phyloP scores from a whole-genome alignment of 37 sponge, comb jelly and placozoan species.

The Trichoplax adhaerens region DNA sequence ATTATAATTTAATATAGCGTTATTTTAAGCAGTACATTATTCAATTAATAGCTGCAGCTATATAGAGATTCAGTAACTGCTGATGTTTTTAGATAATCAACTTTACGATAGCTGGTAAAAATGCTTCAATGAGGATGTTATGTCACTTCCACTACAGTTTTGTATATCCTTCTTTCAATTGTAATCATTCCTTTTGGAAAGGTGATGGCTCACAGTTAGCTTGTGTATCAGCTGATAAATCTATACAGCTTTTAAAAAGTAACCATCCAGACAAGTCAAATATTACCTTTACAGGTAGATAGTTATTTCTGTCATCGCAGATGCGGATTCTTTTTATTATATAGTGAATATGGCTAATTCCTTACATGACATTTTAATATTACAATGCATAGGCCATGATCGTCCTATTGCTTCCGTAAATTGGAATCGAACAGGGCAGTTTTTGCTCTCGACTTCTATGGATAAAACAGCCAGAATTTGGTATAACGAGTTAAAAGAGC shows the following conservation, averaged over 20 bases:
- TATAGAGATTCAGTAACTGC: no score
- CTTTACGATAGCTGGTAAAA: no score
- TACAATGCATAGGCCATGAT: conserved; percentile 34
- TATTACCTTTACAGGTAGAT: no score
- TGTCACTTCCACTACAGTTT: no score
- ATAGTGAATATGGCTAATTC: not conserved
- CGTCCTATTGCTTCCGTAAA: conserved; percentile 15
- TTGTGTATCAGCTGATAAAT: conserved; percentile 32
- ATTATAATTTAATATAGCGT: no score
- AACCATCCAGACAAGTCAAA: no score
- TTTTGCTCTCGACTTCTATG: conserved; percentile 39
- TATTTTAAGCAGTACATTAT: no score
- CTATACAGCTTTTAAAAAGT: conserved; percentile 20
- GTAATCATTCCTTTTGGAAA: not conserved
- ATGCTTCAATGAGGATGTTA: no score
- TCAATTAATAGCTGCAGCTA: no score
- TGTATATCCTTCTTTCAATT: no score
- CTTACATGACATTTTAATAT: no score
- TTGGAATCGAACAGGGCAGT: conserved; percentile 42
- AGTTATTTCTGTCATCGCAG: conserved; percentile 4
- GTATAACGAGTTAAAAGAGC: conserved; percentile 29
- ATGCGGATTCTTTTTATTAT: not conserved
- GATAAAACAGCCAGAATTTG: conserved; percentile 59
- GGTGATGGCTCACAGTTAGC: conserved; percentile 31
- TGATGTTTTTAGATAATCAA: no score